A percentile compares a stretch with the other conserved stretches of the same genome.
Conservation (phyloP, 2,113 vertebrate genomes). For the Seriola aureovittata region DNA sequence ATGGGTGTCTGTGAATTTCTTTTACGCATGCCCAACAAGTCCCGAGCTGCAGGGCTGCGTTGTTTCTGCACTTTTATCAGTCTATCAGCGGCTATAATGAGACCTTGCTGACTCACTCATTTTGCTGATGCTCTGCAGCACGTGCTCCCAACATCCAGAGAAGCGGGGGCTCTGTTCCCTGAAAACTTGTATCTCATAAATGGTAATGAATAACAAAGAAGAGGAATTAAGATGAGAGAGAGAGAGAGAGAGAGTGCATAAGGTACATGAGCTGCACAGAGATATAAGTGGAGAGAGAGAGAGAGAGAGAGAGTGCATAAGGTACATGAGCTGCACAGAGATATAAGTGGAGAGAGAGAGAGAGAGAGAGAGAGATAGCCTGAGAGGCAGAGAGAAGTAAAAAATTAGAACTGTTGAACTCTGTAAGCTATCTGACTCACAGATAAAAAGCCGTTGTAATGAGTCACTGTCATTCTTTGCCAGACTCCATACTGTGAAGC, state of each 20-base stretch:
- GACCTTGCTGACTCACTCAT: conserved; percentile 65
- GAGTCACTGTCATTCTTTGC: conserved; percentile 34
- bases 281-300: background rate
- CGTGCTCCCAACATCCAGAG: conserved; percentile 29
- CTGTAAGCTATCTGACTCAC: conserved; percentile 3
- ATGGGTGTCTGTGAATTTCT: background rate
- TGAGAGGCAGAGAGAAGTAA: background rate
- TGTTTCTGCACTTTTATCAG: conserved; percentile 49
- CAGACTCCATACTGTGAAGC: conserved; percentile 22
- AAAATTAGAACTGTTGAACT: background rate
- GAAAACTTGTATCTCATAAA: conserved; percentile 22
- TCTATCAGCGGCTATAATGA: conserved; percentile 45
- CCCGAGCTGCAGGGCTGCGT: conserved; percentile 8
- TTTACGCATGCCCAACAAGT: background rate
- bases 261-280: background rate
- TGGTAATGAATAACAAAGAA: conserved; percentile 33
- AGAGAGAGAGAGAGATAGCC: background rate
- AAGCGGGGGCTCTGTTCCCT: conserved; percentile 26
- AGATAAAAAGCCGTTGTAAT: background rate
- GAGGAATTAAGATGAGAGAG: background rate
- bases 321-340: no score
- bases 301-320: background rate
- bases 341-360: background rate
- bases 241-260: background rate
- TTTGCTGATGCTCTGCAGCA: conserved; percentile 43